These are phyloP conservation scores for Apodemia mormo DNA, from an alignment of 2,888 invertebrate species.

Conservation along the genomic window DNA sequence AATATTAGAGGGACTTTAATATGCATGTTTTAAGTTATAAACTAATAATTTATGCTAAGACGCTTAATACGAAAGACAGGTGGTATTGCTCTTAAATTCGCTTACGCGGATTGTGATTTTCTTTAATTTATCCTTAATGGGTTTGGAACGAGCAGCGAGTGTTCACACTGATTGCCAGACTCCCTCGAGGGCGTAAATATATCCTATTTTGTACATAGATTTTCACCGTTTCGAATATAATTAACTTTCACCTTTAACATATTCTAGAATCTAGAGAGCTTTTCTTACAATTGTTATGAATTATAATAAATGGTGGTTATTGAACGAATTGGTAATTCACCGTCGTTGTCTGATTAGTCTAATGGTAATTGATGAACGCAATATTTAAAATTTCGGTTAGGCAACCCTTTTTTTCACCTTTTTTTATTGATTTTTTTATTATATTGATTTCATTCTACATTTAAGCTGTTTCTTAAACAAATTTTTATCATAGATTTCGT, in stretches of 20 bases:
- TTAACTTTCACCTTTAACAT: conserved; percentile 19
- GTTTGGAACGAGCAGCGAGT: conserved; percentile 65
- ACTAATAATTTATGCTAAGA: conserved; percentile 35
- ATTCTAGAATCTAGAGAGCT: conserved; percentile 36
- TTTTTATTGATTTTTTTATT: too few species aligned
- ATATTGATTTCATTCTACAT: too few species aligned
- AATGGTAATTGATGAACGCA: too few species aligned
- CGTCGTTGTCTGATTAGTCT: neutral
- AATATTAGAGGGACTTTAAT: neutral
- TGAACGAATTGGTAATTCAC: neutral
- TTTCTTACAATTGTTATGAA: neutral
- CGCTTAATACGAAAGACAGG: conserved; percentile 35
- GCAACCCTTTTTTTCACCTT: too few species aligned
- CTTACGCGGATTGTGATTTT: conserved; percentile 60
- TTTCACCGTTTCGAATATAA: conserved; percentile 19
- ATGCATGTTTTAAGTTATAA: neutral
- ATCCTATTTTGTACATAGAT: conserved; percentile 17
- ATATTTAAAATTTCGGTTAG: too few species aligned
- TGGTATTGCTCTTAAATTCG: conserved; percentile 49
- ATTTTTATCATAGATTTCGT: too few species aligned
- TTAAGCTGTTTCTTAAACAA: too few species aligned
- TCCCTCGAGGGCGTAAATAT: conserved; percentile 52
- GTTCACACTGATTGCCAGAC: conserved; percentile 71
- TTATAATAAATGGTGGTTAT: neutral
- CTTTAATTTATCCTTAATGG: conserved; percentile 76